phyloP scores from a whole-genome alignment of 2,113 vertebrate species.

The Oryzias woworae region DNA sequence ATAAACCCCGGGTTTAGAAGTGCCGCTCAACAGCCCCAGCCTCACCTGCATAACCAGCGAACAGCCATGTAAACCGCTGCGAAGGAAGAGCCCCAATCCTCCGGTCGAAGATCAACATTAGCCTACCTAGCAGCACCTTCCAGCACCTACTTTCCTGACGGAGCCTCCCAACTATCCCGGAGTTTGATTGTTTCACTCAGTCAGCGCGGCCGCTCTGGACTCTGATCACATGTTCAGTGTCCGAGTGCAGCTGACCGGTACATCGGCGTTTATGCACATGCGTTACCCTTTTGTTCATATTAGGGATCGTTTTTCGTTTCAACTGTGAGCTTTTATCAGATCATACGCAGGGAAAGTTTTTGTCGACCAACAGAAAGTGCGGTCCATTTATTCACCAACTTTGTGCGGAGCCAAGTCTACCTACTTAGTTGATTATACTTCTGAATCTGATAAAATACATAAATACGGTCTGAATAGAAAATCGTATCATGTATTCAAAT shows the following conservation, averaged over 20 bases:
- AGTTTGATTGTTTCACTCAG: constrained; percentile 13
- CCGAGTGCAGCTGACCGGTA: no score
- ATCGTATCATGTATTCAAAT: no score
- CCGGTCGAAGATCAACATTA: constrained; percentile 55
- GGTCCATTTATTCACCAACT: constrained; percentile 2
- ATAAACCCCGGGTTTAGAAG: constrained; percentile 7
- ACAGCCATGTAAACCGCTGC: constrained; percentile 72
- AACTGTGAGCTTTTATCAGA: background rate
- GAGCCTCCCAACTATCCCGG: constrained; percentile 44
- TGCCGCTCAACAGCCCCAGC: rapidly evolving
- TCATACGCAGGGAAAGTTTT: constrained; percentile 27
- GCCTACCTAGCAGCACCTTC: constrained; percentile 52
- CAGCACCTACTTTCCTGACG: constrained; percentile 37
- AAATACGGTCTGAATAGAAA: no score
- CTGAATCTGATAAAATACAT: no score
- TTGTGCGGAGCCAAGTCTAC: background rate
- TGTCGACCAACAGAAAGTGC: constrained; percentile 37
- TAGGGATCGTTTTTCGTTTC: background rate
- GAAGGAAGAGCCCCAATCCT: constrained; percentile 16
- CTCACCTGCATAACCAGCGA: constrained; percentile 82
- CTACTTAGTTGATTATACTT: no score
- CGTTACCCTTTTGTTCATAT: background rate
- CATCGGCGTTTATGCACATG: background rate
- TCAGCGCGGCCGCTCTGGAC: rapidly evolving
- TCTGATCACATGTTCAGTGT: no score